Evolutionary conservation across 2,888 invertebrate species (phyloP).

Genomic region (Acleris laterana): DNA sequence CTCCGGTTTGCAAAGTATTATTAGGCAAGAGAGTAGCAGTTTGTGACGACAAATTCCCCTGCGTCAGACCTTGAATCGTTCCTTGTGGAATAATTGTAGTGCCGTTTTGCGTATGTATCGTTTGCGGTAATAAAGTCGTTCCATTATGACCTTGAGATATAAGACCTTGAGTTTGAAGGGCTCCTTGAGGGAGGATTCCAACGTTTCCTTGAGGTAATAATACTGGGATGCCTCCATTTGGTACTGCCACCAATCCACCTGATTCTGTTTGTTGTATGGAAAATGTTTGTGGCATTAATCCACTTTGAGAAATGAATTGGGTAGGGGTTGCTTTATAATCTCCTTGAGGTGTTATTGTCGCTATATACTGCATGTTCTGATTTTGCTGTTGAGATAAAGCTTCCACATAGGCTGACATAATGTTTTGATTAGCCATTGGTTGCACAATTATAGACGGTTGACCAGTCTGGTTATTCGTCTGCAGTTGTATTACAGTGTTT

Average conservation of each 20-base stretch:
- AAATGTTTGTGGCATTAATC: slow-evolving; percentile 84
- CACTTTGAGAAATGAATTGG: slow-evolving; percentile 83
- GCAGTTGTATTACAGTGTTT: slow-evolving; percentile 84
- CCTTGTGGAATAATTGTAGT: slow-evolving; percentile 86
- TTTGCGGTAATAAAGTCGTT: slow-evolving; percentile 85
- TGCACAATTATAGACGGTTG: slow-evolving; percentile 89
- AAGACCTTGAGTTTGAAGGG: slow-evolving; percentile 80
- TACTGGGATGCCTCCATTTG: slow-evolving; percentile 85
- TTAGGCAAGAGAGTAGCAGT: slow-evolving; percentile 71
- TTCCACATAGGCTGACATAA: slow-evolving; percentile 87
- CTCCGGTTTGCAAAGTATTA: slow-evolving; percentile 69
- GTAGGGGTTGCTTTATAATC: slow-evolving; percentile 83
- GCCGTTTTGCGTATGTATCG: slow-evolving; percentile 84
- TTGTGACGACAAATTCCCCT: slow-evolving; percentile 70
- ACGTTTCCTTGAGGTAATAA: slow-evolving; percentile 80
- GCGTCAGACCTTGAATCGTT: slow-evolving; percentile 71
- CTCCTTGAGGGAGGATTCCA: slow-evolving; percentile 83
- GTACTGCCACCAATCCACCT: slow-evolving; percentile 84
- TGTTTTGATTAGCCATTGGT: slow-evolving; percentile 85
- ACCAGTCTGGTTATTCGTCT: slow-evolving; percentile 81
- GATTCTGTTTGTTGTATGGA: slow-evolving; percentile 86
- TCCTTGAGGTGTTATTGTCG: slow-evolving; percentile 87
- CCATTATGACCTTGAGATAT: slow-evolving; percentile 83
- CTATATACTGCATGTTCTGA: slow-evolving; percentile 90
- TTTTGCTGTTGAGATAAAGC: slow-evolving; percentile 88